phyloP scores from a whole-genome alignment of 2,113 vertebrate species.

The Alaudala cheleensis region DNA sequence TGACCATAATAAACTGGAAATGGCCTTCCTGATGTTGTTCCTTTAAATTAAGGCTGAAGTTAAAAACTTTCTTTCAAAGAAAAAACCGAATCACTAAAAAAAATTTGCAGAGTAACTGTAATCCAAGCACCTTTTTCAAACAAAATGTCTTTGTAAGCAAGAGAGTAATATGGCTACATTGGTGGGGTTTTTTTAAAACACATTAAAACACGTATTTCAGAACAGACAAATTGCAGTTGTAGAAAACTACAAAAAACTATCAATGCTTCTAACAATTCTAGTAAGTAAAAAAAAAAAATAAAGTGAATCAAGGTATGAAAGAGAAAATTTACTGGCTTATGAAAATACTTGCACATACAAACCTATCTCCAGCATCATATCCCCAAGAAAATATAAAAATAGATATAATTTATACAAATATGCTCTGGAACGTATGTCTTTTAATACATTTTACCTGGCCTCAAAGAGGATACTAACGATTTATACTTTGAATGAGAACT shows the following conservation, averaged over 20 bases:
- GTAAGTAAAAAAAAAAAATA: neutral
- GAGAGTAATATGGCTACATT: neutral
- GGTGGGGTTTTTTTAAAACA: fast-evolving
- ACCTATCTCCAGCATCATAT: neutral
- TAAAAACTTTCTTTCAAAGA: neutral
- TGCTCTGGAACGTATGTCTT: neutral
- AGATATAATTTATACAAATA: neutral
- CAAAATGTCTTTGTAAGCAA: neutral
- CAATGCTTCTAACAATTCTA: neutral
- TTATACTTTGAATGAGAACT: neutral
- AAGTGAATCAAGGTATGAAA: neutral
- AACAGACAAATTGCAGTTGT: neutral
- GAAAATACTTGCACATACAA: constrained; percentile 17
- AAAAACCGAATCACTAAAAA: neutral
- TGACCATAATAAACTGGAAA: neutral
- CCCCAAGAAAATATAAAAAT: constrained; percentile 1
- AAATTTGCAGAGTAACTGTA: neutral
- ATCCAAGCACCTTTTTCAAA: neutral
- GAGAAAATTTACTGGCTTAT: neutral
- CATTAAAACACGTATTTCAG: constrained; percentile 2
- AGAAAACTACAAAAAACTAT: constrained; percentile 41
- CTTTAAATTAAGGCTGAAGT: neutral
- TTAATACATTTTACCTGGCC: neutral
- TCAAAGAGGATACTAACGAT: neutral
- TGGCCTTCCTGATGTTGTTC: neutral